Evolutionary conservation across 2,888 invertebrate species (phyloP), one percentile per base, ranked within the genome.

Genomic region (Lacanobia wlatinum): DNA sequence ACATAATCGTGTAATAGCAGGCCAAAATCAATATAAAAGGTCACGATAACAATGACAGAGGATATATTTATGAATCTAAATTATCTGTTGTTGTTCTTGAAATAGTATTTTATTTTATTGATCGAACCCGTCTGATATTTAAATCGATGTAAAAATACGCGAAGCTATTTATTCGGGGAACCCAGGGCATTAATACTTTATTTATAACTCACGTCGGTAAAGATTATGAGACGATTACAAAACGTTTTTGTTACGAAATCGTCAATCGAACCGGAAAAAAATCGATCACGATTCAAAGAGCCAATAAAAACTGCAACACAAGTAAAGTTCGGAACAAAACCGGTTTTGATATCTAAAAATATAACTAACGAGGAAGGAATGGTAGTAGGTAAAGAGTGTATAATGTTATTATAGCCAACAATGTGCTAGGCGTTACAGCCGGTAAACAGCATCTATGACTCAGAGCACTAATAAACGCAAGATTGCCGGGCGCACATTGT

Each of bases 401-500:
- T 28, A 53, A 56, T 53, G 43, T 48, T 61, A 28, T 40, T 70
- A n/a, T n/a, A 34, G n/a, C 21, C 40, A 76, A 82, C 71, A 82
- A 61, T 60, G n/a, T 40, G 34, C 46, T 12, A 63, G n/a, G 52
- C 82, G 63, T 82, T 67, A 77, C 71, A 46, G 53, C 18, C 40
- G 8, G 78, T 71, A 60, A 62, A 65, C 67, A 73, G 5, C n/a
- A 50, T 60, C 14, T n/a, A 34, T 80, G 83, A 78, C 23, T 82
- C 82, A 82, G 43, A 10, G 3, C 7, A 50, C 43, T 78, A 78
- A 80, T 69, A 73, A 58, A 59, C 40, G 40, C 34, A 28, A 68
- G 72, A 70, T 71, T 80, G 72, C 21, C 52, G 40, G 38, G 7
- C 34, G 18, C 14, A 23, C 14, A 58, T 68, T 67, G 61, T 78